Evolutionary conservation across 2,797 vertebrate genomes (phyloP), one percentile per base, ranked within the genome.

Genomic region (Pseudochromis fuscus): DNA sequence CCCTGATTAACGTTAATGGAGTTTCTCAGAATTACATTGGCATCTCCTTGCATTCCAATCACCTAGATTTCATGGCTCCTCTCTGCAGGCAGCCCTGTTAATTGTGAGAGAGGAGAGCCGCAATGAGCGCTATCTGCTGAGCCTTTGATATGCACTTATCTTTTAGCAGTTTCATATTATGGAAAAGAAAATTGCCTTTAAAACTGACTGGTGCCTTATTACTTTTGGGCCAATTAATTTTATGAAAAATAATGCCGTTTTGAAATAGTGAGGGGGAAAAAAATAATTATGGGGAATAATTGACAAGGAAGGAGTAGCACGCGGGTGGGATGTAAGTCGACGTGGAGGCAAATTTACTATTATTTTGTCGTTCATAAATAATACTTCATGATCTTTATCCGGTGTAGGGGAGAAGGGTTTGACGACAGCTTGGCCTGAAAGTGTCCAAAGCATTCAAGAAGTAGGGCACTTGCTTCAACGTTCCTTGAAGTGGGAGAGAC

Each of bases 101-200:
- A 91, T 87, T 88, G 87, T 83, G 82, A 65, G 79, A 67, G 83
- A 79, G 79, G 67, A 72, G 78, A 79, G 78, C 44, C 0, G 76
- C 82, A 72, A 79, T 75, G 81, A 84, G 84, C 55, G 72, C 81
- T 90, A 87, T 93, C 89, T 89, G 64, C 88, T 63, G 61, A 88
- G 86, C 82, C 88, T 91, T 87, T 90, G 90, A 91, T 92, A 91
- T 74, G 81, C 85, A 82, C 87, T 91, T 90, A 91, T 91, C 91
- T 90, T 75, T 85, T 64, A 74, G 77, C 87, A 55, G 85, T 90
- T 90, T 87, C 70, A 73, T 80, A 88, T 89, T 90, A 87, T 77
- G 81, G 79, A 55, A 67, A 77, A 85, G 85, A 84, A 93, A 91
- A 92, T 91, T 90, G 87, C 80, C 84, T 87, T 81, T 84, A 85